Evolutionary conservation across 1,140 invertebrate genomes (phyloP), one percentile per base, ranked within the genome.

Genomic region (Saccostrea echinata): DNA sequence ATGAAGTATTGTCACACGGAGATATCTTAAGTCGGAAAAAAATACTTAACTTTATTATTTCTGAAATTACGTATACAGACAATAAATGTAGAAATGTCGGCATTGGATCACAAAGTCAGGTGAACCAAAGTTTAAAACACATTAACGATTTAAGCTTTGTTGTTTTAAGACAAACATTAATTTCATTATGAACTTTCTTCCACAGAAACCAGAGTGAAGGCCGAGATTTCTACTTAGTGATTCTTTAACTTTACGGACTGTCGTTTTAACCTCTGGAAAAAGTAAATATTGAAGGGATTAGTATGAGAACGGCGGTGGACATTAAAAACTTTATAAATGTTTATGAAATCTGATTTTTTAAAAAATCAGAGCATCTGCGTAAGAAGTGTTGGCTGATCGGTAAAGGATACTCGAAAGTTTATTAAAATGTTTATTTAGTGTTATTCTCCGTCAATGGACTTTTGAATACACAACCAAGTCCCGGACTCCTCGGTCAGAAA

Each of bases 141-240:
- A 61, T 61, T 61, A 61, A n/a, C 55, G 55, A 61, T 61, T 61
- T 61, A 61, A 18, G 8, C n/a, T 21, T 61, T 61, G 55, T 61
- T 61, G 55, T 61, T 61, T 61, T 61, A 61, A 61, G 55, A 61
- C 55, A 61, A 61, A 61, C 55, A 61, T 61, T 61, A 61, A 61
- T 21, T 61, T 61, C 55, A 21, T 43, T n/a, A 61, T 61, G n/a
- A 61, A 61, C 55, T 61, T 61, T 61, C 55, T 61, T n/a, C 16
- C 16, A n/a, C 6, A 61, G 55, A 61, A 21, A 61, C 55, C 18
- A 18, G 4, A 61, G n/a, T 61, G 55, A 61, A 18, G 18, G 18
- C 55, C 16, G 24, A 30, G 55, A 61, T 61, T 61, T 61, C 6
- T 61, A 61, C 16, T 16, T 6, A 27, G 27, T 71, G 68, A 0